Evolutionary conservation across 1,140 invertebrate species (phyloP).

Genomic region (Nylanderia fulva): DNA sequence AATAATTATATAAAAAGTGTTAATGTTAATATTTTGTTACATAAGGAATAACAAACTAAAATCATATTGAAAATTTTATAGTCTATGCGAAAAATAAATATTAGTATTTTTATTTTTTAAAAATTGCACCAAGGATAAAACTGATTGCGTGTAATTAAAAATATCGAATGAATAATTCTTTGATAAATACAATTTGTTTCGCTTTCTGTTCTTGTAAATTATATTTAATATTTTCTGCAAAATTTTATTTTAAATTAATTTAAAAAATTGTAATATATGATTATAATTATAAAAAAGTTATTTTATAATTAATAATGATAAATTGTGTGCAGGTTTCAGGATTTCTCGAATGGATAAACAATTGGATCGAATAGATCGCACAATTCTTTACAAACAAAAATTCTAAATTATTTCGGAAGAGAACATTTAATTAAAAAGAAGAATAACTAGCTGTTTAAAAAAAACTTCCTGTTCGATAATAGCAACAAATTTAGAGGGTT

Average conservation of each 20-base stretch:
- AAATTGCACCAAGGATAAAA: background rate
- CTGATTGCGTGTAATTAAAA: background rate
- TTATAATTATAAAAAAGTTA: background rate
- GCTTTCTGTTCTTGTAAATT: background rate
- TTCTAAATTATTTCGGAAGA: background rate
- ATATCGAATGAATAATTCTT: background rate
- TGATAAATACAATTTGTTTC: background rate
- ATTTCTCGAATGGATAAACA: background rate
- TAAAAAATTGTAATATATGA: background rate
- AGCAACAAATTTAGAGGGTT: background rate
- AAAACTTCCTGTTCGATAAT: background rate
- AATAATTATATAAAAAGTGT: background rate
- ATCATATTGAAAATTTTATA: background rate
- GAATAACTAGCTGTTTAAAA: background rate
- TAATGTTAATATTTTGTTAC: background rate
- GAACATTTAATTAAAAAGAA: background rate
- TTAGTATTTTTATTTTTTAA: background rate
- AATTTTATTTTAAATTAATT: background rate
- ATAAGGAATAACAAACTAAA: background rate
- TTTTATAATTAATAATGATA: background rate
- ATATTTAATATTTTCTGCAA: background rate
- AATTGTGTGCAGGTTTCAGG: conserved; percentile 1
- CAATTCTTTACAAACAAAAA: background rate
- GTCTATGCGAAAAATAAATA: background rate
- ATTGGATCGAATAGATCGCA: too few species aligned